Evolutionary conservation across 1,140 invertebrate species (phyloP), one percentile per base, ranked within the genome.

Genomic region (Pomacea maculata): DNA sequence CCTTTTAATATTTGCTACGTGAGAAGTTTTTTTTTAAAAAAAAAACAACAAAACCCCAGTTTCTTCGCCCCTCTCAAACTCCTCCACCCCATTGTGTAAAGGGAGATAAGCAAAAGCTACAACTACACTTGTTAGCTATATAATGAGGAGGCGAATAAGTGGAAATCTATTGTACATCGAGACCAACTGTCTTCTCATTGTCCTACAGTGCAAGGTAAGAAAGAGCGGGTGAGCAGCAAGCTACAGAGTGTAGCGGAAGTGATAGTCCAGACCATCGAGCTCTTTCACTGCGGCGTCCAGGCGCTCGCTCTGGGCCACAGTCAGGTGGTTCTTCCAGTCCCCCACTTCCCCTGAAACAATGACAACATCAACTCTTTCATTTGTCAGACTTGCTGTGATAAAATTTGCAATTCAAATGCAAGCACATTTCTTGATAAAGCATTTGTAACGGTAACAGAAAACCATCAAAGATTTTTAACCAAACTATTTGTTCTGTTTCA

Each of bases 291-390:
- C 83, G 52, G 80, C 68, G 82, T 92, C 90, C 82, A 92, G 91
- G 11, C 75, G 73, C 79, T 89, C 87, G 74, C 84, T 88, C 75
- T 92, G 88, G 11, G 88, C 87, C 25, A 86, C 85, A 4, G 88
- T 90, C 79, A 92, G 90, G 83, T 92, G 87, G 77, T 91, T 92
- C 82, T 90, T 92, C 92, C 92, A 93, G 84, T 92, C 92, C 52
- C 92, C 92, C 65, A 92, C 86, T 79, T 86, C 81, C 52, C 91
- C 91, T 87, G 68, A 17, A 78, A 84, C 34, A 45, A 45, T 45
- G 34, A 45, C 34, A 45, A 45, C 34, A 45, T 45, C 34, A 52
- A 21, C 14, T 15, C 25, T 25, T 25, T 25, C 25, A 25, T 25
- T 25, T 70, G 17, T 34, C 25, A 70, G 45, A 21, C 2, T 0